Percentiles rank a stretch among this genome's conserved stretches.
Evolutionary conservation across 2,797 vertebrate genomes (phyloP).

Genomic region (Gambelia wislizenii): DNA sequence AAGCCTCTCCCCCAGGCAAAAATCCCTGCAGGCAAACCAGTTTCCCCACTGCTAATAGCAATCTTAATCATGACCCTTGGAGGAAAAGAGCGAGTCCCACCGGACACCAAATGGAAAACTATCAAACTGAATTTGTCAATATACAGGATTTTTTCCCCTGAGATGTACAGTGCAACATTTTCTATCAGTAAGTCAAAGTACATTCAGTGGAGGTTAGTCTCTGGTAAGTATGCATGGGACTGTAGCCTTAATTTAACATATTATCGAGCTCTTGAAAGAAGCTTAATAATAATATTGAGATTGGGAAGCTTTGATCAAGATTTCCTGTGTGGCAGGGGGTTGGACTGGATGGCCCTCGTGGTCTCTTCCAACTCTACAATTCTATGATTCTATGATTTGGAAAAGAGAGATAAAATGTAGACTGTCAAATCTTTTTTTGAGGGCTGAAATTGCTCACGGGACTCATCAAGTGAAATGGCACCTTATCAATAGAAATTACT

Average conservation of each 20-base stretch:
- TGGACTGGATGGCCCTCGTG: too few relatives aligned
- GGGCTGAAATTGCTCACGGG: constrained; percentile 24
- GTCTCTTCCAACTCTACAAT: too few relatives aligned
- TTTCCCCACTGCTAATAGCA: not conserved
- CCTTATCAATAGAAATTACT: constrained; percentile 10
- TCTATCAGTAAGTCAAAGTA: not conserved
- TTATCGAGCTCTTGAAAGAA: not conserved
- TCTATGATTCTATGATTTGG: too few relatives aligned
- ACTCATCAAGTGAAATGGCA: constrained; percentile 8
- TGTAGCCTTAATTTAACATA: not conserved
- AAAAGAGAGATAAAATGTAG: not conserved
- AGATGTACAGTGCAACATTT: not conserved
- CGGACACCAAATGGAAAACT: not conserved
- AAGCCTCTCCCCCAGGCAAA: too few relatives aligned
- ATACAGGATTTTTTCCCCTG: not conserved
- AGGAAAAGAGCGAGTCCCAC: too few relatives aligned
- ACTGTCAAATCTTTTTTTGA: constrained; percentile 33
- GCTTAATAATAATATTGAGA: not conserved
- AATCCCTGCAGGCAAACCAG: not conserved
- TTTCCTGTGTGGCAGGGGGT: too few relatives aligned
- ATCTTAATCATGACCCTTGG: not conserved
- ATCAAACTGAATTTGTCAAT: not conserved
- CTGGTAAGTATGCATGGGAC: not conserved
- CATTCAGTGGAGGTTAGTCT: not conserved
- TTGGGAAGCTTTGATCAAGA: too few relatives aligned